A percentile compares a stretch with the other conserved stretches of the same genome.
Evolutionary conservation across 2,797 vertebrate genomes (phyloP).

Genomic region (Bufotes viridis): DNA sequence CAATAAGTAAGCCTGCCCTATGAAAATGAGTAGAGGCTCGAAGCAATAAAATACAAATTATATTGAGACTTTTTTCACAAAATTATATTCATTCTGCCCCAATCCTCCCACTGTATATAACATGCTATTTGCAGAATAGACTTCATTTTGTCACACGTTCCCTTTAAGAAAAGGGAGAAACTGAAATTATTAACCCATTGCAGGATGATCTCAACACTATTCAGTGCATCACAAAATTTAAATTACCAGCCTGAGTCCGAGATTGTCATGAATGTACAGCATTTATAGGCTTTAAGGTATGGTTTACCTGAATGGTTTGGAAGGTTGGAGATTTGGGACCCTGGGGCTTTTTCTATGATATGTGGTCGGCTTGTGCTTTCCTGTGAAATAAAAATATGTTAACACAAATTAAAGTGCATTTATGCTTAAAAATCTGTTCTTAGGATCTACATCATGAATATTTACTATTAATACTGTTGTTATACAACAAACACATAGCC

Average conservation of each 20-base stretch:
- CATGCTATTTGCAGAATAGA: too few species aligned
- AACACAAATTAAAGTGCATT: neutral
- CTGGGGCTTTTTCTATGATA: conserved; percentile 77
- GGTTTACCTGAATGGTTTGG: conserved; percentile 74
- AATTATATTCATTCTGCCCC: too few species aligned
- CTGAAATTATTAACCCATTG: neutral
- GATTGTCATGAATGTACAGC: neutral
- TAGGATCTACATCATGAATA: neutral
- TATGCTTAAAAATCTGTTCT: neutral
- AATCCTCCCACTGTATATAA: too few species aligned
- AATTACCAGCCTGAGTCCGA: neutral
- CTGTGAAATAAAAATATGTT: conserved; percentile 70
- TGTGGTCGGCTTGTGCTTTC: conserved; percentile 88
- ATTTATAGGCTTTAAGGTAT: neutral
- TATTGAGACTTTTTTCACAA: too few species aligned
- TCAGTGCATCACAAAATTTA: neutral
- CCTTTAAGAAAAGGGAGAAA: too few species aligned
- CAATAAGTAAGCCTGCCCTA: too few species aligned
- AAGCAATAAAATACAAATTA: too few species aligned
- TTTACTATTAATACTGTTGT: too few species aligned
- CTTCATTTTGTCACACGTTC: too few species aligned
- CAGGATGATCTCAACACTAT: neutral
- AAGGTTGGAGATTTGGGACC: conserved; percentile 71
- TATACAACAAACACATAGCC: too few species aligned
- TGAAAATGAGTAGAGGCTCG: too few species aligned